Evolutionary conservation across 2,888 invertebrate genomes (phyloP), one percentile per base, ranked within the genome.

Genomic region (Drosophila quinaria): DNA sequence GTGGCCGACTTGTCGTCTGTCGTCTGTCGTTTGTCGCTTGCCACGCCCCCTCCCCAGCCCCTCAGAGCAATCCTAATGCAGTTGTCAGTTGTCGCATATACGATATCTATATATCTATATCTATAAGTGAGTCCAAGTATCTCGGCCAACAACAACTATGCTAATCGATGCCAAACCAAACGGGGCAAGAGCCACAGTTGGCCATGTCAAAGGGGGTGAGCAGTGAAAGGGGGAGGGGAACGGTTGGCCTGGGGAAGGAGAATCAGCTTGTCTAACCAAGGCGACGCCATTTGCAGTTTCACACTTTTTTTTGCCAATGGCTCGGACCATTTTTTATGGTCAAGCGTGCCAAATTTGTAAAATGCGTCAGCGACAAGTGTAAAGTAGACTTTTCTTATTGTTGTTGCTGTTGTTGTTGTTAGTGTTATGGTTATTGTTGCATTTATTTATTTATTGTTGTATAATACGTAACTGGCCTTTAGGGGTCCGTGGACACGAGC

Each of bases 261-360:
- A 39, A 51, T 41, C 46, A 49, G 60, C 50, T 60, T 80, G 87
- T 86, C 89, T 77, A 74, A 77, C 66, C 83, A 88, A 77, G 87
- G 89, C 89, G 89, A 79, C 85, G 85, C 85, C 85, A 85, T 85
- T 85, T 89, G 83, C 87, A 89, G 87, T 79, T 89, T 85, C 85
- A 85, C 85, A 85, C 85, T 85, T 85, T 89, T 88, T 89, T 80
- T 61, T 70, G 74, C 74, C 60, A 68, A 67, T 58, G 54, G 73
- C 61, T 70, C 73, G 83, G 54, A 74, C 85, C 89, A 89, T 84
- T 85, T 85, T 85, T 89, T 85, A 85, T 85, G 89, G 85, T 60
- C 85, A 89, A 87, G 79, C 85, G 87, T 87, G 89, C 85, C 85
- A 85, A 85, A 89, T 85, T 89, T 77, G 85, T 85, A 87, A 81